Conservation (phyloP, 2,797 vertebrate genomes). For the Sibirionetta formosa region DNA sequence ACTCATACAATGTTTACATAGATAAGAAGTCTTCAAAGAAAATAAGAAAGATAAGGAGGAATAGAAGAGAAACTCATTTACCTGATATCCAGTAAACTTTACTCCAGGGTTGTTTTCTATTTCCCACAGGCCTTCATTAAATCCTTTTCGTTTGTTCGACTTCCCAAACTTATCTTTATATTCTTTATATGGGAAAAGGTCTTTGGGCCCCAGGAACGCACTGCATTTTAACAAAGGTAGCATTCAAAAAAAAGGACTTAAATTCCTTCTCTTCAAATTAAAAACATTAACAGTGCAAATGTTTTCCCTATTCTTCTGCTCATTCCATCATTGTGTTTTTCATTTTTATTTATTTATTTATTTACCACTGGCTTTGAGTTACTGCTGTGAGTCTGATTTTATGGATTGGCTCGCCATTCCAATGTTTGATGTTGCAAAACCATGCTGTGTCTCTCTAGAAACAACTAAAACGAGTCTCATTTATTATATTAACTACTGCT, state of each 20-base stretch:
- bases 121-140: conserved; percentile 98
- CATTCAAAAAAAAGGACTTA: conserved; percentile 21
- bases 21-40: not conserved
- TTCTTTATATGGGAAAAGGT: conserved; percentile 97
- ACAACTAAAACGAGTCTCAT: conserved; percentile 17
- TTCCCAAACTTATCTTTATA: conserved; percentile 99
- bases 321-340: not conserved
- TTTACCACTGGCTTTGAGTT: not conserved
- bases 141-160: conserved; percentile 98
- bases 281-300: not conserved
- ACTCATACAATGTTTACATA: not conserved
- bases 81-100: conserved; percentile 98
- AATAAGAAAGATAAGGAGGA: conserved; percentile 13
- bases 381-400: conserved; percentile 20
- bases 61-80: conserved; percentile 73
- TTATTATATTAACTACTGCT: conserved; percentile 27
- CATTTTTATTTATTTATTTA: not conserved
- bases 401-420: not conserved
- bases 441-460: conserved; percentile 46
- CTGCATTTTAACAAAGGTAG: conserved; percentile 79
- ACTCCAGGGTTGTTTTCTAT: conserved; percentile 98
- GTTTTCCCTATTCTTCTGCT: not conserved
- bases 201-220: conserved; percentile 95
- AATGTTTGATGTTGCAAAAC: conserved; percentile 23
- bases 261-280: not conserved